Conservation (phyloP, 37 sponge, comb jelly and placozoan species). For the Oscarella lobularis region DNA sequence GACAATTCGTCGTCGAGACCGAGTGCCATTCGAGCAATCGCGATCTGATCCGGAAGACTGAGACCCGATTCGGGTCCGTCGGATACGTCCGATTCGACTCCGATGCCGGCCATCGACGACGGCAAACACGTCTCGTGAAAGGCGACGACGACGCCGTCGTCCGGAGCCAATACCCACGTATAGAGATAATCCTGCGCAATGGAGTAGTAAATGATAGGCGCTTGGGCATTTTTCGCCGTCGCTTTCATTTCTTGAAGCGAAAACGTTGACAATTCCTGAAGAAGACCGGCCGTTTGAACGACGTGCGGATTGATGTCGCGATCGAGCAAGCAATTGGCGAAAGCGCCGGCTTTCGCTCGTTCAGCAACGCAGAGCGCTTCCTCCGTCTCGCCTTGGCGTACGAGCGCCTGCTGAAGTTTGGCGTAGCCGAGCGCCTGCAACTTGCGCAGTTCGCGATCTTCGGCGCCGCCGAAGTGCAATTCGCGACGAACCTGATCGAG, state of each 20-base stretch:
- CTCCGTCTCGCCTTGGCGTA: constrained; percentile 44
- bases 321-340: constrained; percentile 46
- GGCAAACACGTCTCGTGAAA: constrained; percentile 32
- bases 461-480: constrained; percentile 41
- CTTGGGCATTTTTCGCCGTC: constrained; percentile 23
- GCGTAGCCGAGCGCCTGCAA: constrained; percentile 43
- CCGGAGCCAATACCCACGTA: constrained; percentile 74
- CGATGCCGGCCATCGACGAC: not conserved
- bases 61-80: not conserved
- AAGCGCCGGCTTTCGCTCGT: constrained; percentile 52
- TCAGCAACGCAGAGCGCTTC: constrained; percentile 83
- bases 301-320: constrained; percentile 35
- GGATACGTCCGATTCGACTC: not conserved
- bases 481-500: constrained; percentile 59
- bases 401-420: constrained; percentile 62
- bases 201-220: constrained; percentile 66
- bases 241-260: constrained; percentile 43
- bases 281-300: constrained; percentile 35
- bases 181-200: constrained; percentile 71
- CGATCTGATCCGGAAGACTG: not conserved
- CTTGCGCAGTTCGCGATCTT: constrained; percentile 42
- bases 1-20: not conserved
- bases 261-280: constrained; percentile 34
- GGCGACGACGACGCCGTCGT: constrained; percentile 72
- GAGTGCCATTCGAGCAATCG: not conserved